Conservation (phyloP, 1,140 invertebrate species). For the Euglossa dilemma region DNA sequence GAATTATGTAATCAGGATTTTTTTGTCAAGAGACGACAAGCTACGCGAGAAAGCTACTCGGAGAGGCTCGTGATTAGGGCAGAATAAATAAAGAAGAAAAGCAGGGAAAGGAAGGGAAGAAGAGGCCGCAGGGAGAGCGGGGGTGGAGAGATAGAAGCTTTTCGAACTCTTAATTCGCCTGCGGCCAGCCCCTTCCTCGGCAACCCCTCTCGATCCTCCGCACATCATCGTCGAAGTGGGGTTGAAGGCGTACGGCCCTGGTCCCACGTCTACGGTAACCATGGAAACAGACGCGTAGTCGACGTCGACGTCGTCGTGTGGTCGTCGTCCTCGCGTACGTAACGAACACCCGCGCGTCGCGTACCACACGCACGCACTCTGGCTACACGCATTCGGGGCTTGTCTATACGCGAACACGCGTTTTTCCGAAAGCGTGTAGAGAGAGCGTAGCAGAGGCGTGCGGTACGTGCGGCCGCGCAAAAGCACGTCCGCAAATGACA, state of each 20-base stretch:
- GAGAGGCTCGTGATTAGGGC: slow-evolving; percentile 68
- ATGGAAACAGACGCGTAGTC: slow-evolving; percentile 72
- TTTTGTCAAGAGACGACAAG: slow-evolving; percentile 37
- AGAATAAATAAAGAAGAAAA: slow-evolving; percentile 56
- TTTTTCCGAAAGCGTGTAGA: not conserved
- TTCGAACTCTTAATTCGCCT: slow-evolving; percentile 76
- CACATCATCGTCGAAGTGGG: slow-evolving; percentile 53
- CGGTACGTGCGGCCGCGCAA: slow-evolving; percentile 31
- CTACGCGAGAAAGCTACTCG: slow-evolving; percentile 51
- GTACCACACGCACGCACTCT: not conserved
- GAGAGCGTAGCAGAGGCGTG: not conserved
- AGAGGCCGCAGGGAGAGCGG: not conserved
- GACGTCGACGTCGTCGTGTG: slow-evolving; percentile 52
- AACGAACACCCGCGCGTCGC: not conserved
- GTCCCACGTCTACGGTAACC: slow-evolving; percentile 66
- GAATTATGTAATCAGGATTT: slow-evolving; percentile 46
- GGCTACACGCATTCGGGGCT: not conserved
- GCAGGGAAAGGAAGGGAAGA: slow-evolving; percentile 16
- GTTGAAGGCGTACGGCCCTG: slow-evolving; percentile 58
- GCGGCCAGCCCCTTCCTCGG: slow-evolving; percentile 66
- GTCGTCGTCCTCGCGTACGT: slow-evolving; percentile 30
- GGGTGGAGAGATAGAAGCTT: slow-evolving; percentile 60
- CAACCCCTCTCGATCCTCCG: slow-evolving; percentile 56
- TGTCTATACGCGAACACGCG: slow-evolving; percentile 12
- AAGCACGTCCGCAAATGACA: slow-evolving; percentile 63